Base-by-base conservation (phyloP, 2,113 vertebrate genomes). In the Brienomyrus longianalis region DNA sequence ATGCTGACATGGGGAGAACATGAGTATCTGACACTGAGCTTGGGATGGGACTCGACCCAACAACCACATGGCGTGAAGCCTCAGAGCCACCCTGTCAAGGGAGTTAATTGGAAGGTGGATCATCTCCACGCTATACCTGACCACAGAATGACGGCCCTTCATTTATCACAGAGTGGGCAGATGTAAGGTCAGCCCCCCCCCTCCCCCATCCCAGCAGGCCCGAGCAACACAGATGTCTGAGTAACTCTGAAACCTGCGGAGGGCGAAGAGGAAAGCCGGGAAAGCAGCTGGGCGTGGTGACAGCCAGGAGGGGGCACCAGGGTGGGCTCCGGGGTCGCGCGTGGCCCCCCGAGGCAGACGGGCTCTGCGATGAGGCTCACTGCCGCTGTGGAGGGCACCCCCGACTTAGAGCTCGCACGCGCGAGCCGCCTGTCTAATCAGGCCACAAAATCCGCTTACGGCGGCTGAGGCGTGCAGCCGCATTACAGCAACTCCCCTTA, bases 281-380 rank as follows among this genome's bases (percentile, higher is more conserved):
- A 8, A 23, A 45, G 39, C 39, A 83, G 83, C 43, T 21, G 90
- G 95, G 95, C 2, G 96, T 95, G 0, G 95, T 91, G 88, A 95
- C 89, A 0, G 95, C 96, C 96, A 87, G 95, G 84, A 39, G 94
- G 92, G 0, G 96, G 95, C 52, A 94, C 94, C 92, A 96, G 50
- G 35, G 94, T 95, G 11, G 95, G 91, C 51, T 94, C 94, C 94
- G 92, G 35, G 56, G 6, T 45, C 21, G 17, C 21, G 3, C 1
- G 9, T 7, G 8, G 0, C 13, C 80, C 50, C 15, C 80, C 7
- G 0, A 70, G 48, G 77, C 1, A n/a, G 51, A 90, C 23, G 62
- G 13, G 50, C 48, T 52, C 45, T 23, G 84, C 27, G 8, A n/a
- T 43, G 74, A 19, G 59, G 59, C 59, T 66, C 23, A 1, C 23